Base-by-base conservation (phyloP, 1,140 invertebrate genomes). In the Vanessa tameamea region DNA sequence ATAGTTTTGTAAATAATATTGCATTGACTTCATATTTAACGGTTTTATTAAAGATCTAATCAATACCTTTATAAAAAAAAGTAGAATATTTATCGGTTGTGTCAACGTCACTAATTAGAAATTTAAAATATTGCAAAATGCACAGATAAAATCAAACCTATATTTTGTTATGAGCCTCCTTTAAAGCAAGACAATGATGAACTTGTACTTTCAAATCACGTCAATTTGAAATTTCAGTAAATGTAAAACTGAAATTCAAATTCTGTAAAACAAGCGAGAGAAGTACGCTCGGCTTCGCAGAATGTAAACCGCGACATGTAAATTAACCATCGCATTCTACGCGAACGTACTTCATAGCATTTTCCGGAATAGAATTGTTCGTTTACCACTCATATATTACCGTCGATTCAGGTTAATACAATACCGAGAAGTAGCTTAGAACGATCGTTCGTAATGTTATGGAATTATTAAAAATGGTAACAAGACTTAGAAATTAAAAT, bases 291-390 rank as follows among this genome's bases (percentile, higher is more conserved):
- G 47, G 9, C 51, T 68, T 59, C 31, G 14, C 61, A 31, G 64
- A 72, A 72, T 65, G 51, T 72, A 67, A 72, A 72, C 71, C 53
- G 71, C 51, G 53, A 50, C 43, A 72, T 66, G 71, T 72, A 72
- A 59, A 72, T 66, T 64, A 59, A 64, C 64, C n/a, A 53, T 57
- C 53, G 71, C 63, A 72, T 64, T 47, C 26, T 9, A 63, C 12
- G 50, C 37, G 23, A 72, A 53, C 23, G 43, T 72, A 67, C 64
- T 43, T 69, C 53, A 48, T 47, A 15, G 23, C 67, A 26, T 69
- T 57, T 69, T 69, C 53, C 47, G 31, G 55, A 68, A 59, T 69
- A 69, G 67, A 69, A 69, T 43, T 23, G 66, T 47, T 69, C 57
- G 31, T 61, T 61, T 61, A 37, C 57, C 26, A 23, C 31, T 11